Evolutionary conservation across 1,140 invertebrate species (phyloP).

Genomic region (Bathynomus jamesi): DNA sequence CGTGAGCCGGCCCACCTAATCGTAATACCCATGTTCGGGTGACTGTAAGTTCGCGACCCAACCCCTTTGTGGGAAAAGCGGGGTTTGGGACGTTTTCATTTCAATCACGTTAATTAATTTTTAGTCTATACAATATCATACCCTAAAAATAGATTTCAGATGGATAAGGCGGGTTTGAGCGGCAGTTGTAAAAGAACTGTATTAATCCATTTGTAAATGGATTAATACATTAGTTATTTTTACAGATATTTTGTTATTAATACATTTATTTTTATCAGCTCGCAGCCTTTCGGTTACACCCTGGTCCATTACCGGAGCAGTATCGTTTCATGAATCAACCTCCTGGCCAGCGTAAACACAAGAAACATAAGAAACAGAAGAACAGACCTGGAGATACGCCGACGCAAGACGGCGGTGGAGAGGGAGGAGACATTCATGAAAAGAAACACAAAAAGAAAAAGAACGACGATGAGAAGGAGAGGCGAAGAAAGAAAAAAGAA

Average conservation of each 20-base stretch:
- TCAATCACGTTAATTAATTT: too few relatives aligned
- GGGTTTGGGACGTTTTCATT: too few relatives aligned
- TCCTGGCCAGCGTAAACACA: slow-evolving; percentile 69
- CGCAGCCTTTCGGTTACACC: slow-evolving; percentile 88
- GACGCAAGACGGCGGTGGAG: slow-evolving; percentile 45
- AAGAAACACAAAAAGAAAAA: slow-evolving; percentile 96
- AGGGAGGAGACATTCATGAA: slow-evolving; percentile 66
- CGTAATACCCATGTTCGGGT: too few relatives aligned
- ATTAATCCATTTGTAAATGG: too few relatives aligned
- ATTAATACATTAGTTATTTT: too few relatives aligned
- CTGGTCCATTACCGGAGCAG: slow-evolving; percentile 90
- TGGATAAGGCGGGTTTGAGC: too few relatives aligned
- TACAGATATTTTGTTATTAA: background rate
- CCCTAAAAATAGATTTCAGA: too few relatives aligned
- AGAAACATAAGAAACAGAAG: slow-evolving; percentile 92
- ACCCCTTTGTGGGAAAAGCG: too few relatives aligned
- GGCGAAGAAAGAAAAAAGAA: slow-evolving; percentile 91
- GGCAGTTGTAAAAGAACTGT: too few relatives aligned
- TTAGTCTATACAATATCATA: too few relatives aligned
- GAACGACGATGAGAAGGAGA: slow-evolving; percentile 87
- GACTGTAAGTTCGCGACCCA: too few relatives aligned
- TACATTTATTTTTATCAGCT: slow-evolving; percentile 51
- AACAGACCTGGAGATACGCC: slow-evolving; percentile 55
- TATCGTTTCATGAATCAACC: slow-evolving; percentile 87
- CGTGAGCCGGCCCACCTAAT: too few relatives aligned